These are phyloP conservation scores for Zaprionus ghesquierei DNA, from an alignment of 1,140 invertebrate species.

Conservation along the genomic window DNA sequence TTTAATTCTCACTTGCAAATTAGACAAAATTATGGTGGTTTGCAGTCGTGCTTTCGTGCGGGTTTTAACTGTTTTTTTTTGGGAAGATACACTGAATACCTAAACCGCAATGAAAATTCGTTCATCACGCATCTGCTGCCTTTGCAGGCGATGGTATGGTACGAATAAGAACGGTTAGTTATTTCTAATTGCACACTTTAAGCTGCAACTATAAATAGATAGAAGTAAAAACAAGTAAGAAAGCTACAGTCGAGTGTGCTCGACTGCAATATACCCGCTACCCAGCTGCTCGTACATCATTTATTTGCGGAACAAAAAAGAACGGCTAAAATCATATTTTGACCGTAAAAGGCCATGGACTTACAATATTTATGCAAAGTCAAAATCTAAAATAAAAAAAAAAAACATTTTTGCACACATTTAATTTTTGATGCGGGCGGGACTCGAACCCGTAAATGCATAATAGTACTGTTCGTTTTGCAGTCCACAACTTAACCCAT, in stretches of 20 bases:
- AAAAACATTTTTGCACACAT: too few species aligned
- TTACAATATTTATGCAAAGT: too few species aligned
- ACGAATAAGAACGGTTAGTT: neutral
- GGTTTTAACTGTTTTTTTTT: slow-evolving; percentile 7
- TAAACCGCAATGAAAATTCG: slow-evolving; percentile 14
- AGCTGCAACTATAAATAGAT: neutral
- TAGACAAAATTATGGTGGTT: slow-evolving; percentile 10
- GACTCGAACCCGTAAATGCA: too few species aligned
- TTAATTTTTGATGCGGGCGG: too few species aligned
- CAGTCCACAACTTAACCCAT: too few species aligned
- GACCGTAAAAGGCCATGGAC: too few species aligned
- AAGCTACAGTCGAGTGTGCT: neutral
- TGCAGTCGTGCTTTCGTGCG: neutral
- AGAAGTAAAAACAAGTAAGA: neutral
- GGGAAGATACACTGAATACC: neutral
- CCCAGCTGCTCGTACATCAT: too few species aligned
- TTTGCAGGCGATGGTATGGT: neutral
- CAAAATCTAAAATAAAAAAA: too few species aligned
- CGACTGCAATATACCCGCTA: neutral
- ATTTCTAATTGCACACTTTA: neutral
- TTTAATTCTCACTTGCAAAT: slow-evolving; percentile 38
- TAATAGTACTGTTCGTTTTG: too few species aligned
- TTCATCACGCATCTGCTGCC: slow-evolving; percentile 13
- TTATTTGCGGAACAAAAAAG: too few species aligned
- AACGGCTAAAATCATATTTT: too few species aligned